phyloP scores from a whole-genome alignment of 2,888 invertebrate species.

The Lepidochitona cinerea region DNA sequence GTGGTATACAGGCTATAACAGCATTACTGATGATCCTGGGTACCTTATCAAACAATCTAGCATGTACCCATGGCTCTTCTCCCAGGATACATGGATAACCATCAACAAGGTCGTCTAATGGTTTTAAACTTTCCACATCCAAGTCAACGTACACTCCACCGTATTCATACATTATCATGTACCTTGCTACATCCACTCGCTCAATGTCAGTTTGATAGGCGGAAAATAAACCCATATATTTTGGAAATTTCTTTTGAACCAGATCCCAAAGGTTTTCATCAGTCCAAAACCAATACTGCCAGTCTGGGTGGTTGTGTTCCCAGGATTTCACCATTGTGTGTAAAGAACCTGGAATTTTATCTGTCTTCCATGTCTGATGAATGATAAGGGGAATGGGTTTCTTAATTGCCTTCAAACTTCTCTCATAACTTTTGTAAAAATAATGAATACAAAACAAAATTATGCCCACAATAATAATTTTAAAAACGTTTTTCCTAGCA shows the following conservation, averaged over 20 bases:
- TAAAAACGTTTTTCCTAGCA: background rate
- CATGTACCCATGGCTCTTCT: slow-evolving; percentile 6
- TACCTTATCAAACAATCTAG: slow-evolving; percentile 3
- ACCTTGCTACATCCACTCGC: slow-evolving; percentile 17
- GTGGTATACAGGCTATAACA: background rate
- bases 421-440: background rate
- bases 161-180: slow-evolving; percentile 10
- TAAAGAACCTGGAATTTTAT: background rate
- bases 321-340: background rate
- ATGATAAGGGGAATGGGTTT: background rate
- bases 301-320: background rate
- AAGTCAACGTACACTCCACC: slow-evolving; percentile 10
- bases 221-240: background rate
- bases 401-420: background rate
- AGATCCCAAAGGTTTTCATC: background rate
- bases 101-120: background rate
- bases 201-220: slow-evolving; percentile 3
- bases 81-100: background rate
- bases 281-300: slow-evolving; percentile 15
- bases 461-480: background rate
- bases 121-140: slow-evolving; percentile 2
- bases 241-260: background rate
- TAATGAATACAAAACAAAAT: background rate
- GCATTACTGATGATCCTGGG: background rate
- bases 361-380: background rate